Base-by-base conservation (phyloP, 2,113 vertebrate genomes). In the Polypterus bichir region DNA sequence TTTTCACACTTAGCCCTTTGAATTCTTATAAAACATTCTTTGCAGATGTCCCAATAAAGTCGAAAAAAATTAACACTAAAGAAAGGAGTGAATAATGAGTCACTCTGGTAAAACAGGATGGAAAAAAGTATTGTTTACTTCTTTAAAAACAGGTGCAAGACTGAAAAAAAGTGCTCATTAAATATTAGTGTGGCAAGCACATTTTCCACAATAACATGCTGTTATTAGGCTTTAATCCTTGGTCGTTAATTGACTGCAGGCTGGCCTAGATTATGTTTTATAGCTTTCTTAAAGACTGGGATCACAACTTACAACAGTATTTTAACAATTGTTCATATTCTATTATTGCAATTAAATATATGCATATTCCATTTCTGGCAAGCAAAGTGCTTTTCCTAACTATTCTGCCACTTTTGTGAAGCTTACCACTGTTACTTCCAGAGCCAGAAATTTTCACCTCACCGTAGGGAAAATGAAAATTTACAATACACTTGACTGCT, bases 191-290 rank as follows among this genome's bases (percentile, higher is more conserved):
- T 62, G 73, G 70, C 77, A 70, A 66, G 55, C 61, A 59, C 69
- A 74, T 67, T 81, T 80, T 77, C 76, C 73, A 78, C 73, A 64
- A 64, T 68, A 77, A 76, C 68, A 67, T 46, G 63, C 74, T 71
- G 70, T 77, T 68, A 74, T 77, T 75, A 66, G 72, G 66, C 57
- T 56, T 60, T 65, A 67, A 74, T 71, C 65, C 10, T 63, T 59
- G 57, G 48, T 59, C 48, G 6, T 61, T 65, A 68, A 68, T 70
- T 61, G 61, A 61, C 57, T 51, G 59, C 65, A 67, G 65, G n/a
- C 49, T 48, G 6, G n/a, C 47, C 57, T 27, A 57, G 47, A 44
- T 63, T 11, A 54, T 62, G 9, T 57, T 61, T 65, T 57, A 65
- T 51, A 44, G 9, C 57, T 51, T 52, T 8, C 51, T 52, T 10